phyloP scores from a whole-genome alignment of 2,888 invertebrate species.

The Chesias legatella region DNA sequence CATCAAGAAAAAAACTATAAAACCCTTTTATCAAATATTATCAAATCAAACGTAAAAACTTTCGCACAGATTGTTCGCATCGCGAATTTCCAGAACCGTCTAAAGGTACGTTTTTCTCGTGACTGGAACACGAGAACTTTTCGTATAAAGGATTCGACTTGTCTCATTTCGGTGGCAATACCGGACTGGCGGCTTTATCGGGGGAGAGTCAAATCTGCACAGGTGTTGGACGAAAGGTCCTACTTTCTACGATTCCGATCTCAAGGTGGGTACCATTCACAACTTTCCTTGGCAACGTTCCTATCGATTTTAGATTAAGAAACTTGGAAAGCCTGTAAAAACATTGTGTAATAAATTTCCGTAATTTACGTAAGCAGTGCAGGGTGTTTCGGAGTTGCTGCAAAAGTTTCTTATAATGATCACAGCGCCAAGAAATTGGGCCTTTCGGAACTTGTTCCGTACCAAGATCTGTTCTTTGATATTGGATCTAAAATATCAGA shows the following conservation, averaged over 20 bases:
- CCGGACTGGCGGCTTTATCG: conserved; percentile 58
- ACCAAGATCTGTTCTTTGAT: not conserved
- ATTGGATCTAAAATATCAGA: too few relatives aligned
- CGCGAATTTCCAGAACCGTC: too few relatives aligned
- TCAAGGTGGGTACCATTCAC: conserved; percentile 65
- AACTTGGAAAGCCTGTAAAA: conserved; percentile 72
- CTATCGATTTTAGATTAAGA: conserved; percentile 79
- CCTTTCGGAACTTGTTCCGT: conserved; percentile 1
- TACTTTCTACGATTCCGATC: conserved; percentile 69
- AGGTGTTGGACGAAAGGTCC: conserved; percentile 70
- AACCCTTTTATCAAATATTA: too few relatives aligned
- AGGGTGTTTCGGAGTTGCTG: conserved; percentile 49
- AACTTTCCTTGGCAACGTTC: conserved; percentile 70
- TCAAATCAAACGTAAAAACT: too few relatives aligned
- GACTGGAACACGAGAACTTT: conserved; percentile 29
- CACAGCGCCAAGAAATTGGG: conserved; percentile 36
- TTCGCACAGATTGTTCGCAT: too few relatives aligned
- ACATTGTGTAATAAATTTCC: conserved; percentile 71
- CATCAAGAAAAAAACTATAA: too few relatives aligned
- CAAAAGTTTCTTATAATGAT: conserved; percentile 49
- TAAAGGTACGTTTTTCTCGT: conserved; percentile 18
- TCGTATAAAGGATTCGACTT: conserved; percentile 47
- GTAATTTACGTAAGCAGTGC: conserved; percentile 51
- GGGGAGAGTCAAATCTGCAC: conserved; percentile 58
- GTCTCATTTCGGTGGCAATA: conserved; percentile 51